Evolutionary conservation across 1,140 invertebrate genomes (phyloP).

Genomic region (Cardiocondyla obscurior): DNA sequence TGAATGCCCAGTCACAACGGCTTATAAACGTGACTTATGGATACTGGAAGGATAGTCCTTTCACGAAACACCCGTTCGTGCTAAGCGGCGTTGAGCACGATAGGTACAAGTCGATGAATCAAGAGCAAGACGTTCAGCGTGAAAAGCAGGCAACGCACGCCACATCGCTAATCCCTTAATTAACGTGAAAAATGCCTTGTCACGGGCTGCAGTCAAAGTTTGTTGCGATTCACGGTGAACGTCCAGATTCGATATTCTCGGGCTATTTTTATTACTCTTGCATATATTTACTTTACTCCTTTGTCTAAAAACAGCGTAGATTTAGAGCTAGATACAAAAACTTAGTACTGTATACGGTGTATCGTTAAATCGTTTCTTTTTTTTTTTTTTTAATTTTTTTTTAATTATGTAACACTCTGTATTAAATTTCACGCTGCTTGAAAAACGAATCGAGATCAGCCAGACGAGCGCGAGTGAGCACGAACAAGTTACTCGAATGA

Average conservation of each 20-base stretch:
- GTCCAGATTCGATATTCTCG: background rate
- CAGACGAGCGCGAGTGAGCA: background rate
- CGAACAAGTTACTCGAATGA: background rate
- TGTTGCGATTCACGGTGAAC: background rate
- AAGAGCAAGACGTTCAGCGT: background rate
- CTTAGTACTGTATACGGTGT: no score
- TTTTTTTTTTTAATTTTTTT: background rate
- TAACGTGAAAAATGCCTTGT: background rate
- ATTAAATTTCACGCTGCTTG: background rate
- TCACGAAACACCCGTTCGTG: background rate
- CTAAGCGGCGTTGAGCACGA: background rate
- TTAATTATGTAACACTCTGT: background rate
- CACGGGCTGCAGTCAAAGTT: background rate
- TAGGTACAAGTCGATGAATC: slow-evolving; percentile 19
- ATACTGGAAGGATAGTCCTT: slow-evolving; percentile 9
- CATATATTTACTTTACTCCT: no score
- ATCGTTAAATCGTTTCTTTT: no score
- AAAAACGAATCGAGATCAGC: background rate
- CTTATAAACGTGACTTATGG: slow-evolving; percentile 48
- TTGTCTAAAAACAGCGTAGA: no score
- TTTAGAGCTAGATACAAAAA: no score
- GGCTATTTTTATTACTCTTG: background rate
- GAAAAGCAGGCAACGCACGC: background rate
- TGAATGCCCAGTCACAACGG: slow-evolving; percentile 46
- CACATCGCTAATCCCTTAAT: background rate